Base-by-base conservation (phyloP, 1,140 invertebrate genomes). In the Drosophila pallidifrons region DNA sequence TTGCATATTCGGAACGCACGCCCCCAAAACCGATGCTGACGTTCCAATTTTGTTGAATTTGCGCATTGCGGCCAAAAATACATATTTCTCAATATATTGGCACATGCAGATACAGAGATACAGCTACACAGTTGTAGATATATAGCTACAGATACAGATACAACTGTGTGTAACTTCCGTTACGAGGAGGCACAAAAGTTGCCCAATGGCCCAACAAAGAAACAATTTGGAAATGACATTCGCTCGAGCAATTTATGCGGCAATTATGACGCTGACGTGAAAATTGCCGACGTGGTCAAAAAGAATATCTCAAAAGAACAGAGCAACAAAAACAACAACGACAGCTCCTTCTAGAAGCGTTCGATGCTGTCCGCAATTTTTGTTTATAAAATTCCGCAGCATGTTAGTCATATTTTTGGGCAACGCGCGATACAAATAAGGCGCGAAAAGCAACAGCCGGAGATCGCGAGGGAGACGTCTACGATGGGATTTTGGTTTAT, bases 331-430 rank as follows among this genome's bases (percentile, higher is more conserved):
- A 57, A 43, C 15, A 20, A 41, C 5, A 57, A 10, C 32, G 5
- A 5, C n/a, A 16, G 30, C 30, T 38, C 30, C 45, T 72, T 76
- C 38, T 38, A 41, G 58, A 55, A 59, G 52, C 80, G 46, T 55
- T 66, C 81, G n/a, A 8, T 5, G 81, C 73, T 73, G 77, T 13
- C 13, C 38, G 13, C 46, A 69, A 61, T 51, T 87, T 87, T 87
- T 87, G 83, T 89, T 88, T 88, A 88, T 87, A 67, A 83, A 89
- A 88, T 88, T 81, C 85, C 83, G 47, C 57, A 59, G 30, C 47
- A 32, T 47, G 70, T 88, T 82, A 88, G 74, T 88, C 83, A 88
- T 82, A 70, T 60, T 51, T 25, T 25, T 25, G 13, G 15, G 51
- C 64, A 38, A 66, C 52, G 71, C 52, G 71, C 81, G 63, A 52